Base-by-base conservation (phyloP, 53 echinoderm and acorn worm genomes). In the Henricia sp. region DNA sequence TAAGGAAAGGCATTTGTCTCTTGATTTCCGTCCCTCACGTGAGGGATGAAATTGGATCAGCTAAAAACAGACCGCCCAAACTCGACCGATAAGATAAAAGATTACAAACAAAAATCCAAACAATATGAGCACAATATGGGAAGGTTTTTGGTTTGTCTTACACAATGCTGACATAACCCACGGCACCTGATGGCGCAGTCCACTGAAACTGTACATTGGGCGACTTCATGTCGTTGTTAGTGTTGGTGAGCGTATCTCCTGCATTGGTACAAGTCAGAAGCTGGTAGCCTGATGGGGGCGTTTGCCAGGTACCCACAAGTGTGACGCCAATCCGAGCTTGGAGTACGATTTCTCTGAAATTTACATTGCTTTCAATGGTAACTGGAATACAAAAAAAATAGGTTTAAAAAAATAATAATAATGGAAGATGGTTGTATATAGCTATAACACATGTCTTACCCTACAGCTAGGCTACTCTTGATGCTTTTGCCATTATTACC, bases 301-400 rank as follows among this genome's bases (percentile, higher is more conserved):
- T 17, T 32, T 50, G 27, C 70, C 86, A 90, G 17, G 80, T 78
- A 25, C 90, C 90, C 0, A 86, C 41, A 4, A 39, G 28, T 24
- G 54, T 39, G 10, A 25, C 28, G 3, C 4, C 40, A n/a, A 1
- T 46, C 27, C 82, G 52, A 16, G 82, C 90, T 28, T 90, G 90
- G 2, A 90, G 73, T 17, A 90, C 53, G 54, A 90, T 82, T 16
- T 86, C 90, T 72, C 24, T n/a, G 82, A 90, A 90, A 0, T 17
- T 29, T 9, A 34, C 16, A 24, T 44, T 52, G 14, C 64, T 64
- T 42, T 71, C 71, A 50, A 90, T 29, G 11, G 72, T 43, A 13
- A 86, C 86, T 90, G 86, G 34, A 33, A 50, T 65, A 30, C 27
- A 46, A 6, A 56, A 35, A 44, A 44, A 44, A 44, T 13, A 44